Conservation (phyloP, 1,140 invertebrate species). For the Bombus confusus region DNA sequence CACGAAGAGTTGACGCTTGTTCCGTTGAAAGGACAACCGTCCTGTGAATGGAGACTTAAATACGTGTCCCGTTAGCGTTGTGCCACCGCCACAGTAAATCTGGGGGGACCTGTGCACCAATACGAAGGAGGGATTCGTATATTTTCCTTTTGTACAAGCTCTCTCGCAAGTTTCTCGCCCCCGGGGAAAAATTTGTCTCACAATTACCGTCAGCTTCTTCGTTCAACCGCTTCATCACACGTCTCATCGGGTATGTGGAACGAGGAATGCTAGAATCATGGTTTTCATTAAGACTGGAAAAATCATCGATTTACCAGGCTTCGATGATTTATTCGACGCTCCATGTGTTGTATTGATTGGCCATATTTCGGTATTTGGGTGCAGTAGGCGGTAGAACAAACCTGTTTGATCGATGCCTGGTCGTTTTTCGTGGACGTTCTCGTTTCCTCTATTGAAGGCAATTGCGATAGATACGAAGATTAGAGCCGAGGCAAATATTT, state of each 20-base stretch:
- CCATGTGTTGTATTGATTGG: background rate
- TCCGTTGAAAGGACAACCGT: slow-evolving; percentile 59
- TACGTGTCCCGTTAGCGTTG: slow-evolving; percentile 58
- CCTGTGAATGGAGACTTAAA: slow-evolving; percentile 65
- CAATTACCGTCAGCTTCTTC: slow-evolving; percentile 14
- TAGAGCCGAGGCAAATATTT: too few relatives aligned
- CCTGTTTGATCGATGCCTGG: background rate
- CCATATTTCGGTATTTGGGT: too few relatives aligned
- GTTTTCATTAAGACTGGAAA: background rate
- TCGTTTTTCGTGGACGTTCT: background rate
- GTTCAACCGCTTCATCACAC: slow-evolving; percentile 11
- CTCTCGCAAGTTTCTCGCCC: background rate
- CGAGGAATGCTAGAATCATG: slow-evolving; percentile 19
- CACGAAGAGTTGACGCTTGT: slow-evolving; percentile 50
- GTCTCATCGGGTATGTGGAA: slow-evolving; percentile 7
- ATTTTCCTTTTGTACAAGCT: slow-evolving; percentile 17
- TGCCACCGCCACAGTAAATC: slow-evolving; percentile 34
- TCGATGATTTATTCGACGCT: slow-evolving; percentile 1
- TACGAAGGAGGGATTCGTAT: background rate
- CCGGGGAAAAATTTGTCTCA: background rate
- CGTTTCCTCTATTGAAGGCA: background rate
- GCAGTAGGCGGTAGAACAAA: too few relatives aligned
- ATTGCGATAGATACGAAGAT: background rate
- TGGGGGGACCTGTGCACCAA: slow-evolving; percentile 7
- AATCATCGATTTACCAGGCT: background rate